Evolutionary conservation across 2,888 invertebrate genomes (phyloP).

Genomic region (Drosophila greeni): DNA sequence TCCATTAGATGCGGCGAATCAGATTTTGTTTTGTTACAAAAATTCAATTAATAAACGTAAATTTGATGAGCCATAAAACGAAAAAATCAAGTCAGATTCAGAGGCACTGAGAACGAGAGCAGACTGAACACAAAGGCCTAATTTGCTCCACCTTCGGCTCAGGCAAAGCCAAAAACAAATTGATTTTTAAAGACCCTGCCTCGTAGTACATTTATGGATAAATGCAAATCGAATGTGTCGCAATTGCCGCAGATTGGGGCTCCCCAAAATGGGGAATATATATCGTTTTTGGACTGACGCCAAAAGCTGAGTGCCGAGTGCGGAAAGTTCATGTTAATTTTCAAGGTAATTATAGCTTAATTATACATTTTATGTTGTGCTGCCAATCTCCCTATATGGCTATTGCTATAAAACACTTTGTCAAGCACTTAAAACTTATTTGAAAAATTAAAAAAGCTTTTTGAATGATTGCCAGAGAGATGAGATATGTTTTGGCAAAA

Average conservation of each 20-base stretch:
- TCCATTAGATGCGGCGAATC: conserved; percentile 55
- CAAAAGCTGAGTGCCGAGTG: conserved; percentile 36
- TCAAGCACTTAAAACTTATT: conserved; percentile 29
- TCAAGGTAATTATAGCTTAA: conserved; percentile 53
- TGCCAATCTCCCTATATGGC: conserved; percentile 19
- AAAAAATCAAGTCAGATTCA: background rate
- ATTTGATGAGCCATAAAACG: conserved; percentile 56
- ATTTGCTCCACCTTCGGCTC: conserved; percentile 52
- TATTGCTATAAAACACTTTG: conserved; percentile 36
- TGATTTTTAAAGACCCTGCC: conserved; percentile 12
- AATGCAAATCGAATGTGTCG: conserved; percentile 67
- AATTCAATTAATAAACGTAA: conserved; percentile 54
- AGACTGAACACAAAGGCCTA: conserved; percentile 48
- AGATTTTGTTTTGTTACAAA: conserved; percentile 41
- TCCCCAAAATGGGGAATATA: conserved; percentile 18
- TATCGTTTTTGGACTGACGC: conserved; percentile 51
- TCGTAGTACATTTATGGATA: conserved; percentile 39
- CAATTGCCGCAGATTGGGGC: conserved; percentile 56
- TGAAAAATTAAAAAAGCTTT: conserved; percentile 24
- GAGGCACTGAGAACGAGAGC: conserved; percentile 28
- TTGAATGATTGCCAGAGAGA: conserved; percentile 49
- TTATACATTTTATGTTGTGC: conserved; percentile 28
- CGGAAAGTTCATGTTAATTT: conserved; percentile 62
- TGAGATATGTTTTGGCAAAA: conserved; percentile 31
- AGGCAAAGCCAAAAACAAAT: conserved; percentile 12